Evolutionary conservation across 2,888 invertebrate genomes (phyloP).

Genomic region (Drosophila algonquin): DNA sequence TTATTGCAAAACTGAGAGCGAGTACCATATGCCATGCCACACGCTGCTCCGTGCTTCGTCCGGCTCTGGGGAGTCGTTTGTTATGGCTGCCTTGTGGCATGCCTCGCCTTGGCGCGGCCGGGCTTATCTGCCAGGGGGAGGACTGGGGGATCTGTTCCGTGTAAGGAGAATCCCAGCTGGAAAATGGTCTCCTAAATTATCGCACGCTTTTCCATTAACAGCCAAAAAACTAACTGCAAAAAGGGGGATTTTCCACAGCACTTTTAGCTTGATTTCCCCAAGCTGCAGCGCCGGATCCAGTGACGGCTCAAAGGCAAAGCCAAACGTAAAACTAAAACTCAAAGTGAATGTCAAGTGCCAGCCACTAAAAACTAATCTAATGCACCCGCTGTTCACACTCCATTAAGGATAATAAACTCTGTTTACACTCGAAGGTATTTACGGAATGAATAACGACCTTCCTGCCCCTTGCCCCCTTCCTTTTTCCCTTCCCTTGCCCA

Average conservation of each 20-base stretch:
- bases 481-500: not conserved
- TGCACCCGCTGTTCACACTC: slow-evolving; percentile 19
- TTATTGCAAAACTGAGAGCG: slow-evolving; percentile 41
- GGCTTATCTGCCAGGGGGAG: slow-evolving; percentile 62
- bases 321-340: not conserved
- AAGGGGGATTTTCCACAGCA: slow-evolving; percentile 44
- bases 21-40: slow-evolving; percentile 39
- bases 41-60: slow-evolving; percentile 2
- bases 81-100: slow-evolving; percentile 56
- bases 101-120: not conserved
- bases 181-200: slow-evolving; percentile 57
- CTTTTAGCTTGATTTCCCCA: slow-evolving; percentile 70
- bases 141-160: not conserved
- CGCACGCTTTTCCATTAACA: slow-evolving; percentile 49
- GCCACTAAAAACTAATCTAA: slow-evolving; percentile 36
- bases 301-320: not conserved
- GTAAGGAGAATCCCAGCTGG: slow-evolving; percentile 31
- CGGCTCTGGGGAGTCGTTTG: slow-evolving; percentile 68
- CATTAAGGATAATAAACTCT: slow-evolving; percentile 1
- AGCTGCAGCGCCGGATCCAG: slow-evolving; percentile 20
- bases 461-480: slow-evolving; percentile 17
- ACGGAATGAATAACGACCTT: slow-evolving; percentile 51
- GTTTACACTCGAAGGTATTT: slow-evolving; percentile 3
- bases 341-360: slow-evolving; percentile 29
- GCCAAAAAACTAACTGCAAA: slow-evolving; percentile 33